Evolutionary conservation across 2,113 vertebrate species (phyloP).

Genomic region (Myrmecophaga tridactyla): DNA sequence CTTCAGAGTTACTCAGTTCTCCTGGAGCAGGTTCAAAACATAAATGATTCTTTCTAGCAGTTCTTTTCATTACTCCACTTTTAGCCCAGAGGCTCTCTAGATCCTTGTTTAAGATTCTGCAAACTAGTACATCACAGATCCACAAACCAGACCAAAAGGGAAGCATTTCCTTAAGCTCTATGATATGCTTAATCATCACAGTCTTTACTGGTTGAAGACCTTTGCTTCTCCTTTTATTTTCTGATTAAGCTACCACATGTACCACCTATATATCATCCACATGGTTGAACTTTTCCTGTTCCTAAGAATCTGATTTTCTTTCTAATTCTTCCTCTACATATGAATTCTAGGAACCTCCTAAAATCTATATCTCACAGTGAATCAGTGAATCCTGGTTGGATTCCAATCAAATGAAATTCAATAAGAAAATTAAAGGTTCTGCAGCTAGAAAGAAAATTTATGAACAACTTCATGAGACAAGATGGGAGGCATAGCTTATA

Average conservation of each 20-base stretch:
- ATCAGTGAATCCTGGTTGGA: not conserved
- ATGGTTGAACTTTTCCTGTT: not conserved
- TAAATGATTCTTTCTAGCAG: not conserved
- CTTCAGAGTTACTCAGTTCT: not conserved
- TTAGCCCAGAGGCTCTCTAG: not conserved
- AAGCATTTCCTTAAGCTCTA: not conserved
- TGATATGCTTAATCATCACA: not conserved
- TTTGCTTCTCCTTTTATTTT: not conserved
- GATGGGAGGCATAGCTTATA: not conserved
- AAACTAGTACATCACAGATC: not conserved
- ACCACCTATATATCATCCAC: not conserved
- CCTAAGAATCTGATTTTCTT: not conserved
- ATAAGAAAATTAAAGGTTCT: not conserved
- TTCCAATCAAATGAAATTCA: slow-evolving; percentile 28
- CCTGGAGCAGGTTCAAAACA: not conserved
- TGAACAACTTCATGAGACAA: not conserved
- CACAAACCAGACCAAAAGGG: not conserved
- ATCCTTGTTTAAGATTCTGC: not conserved
- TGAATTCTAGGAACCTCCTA: not conserved
- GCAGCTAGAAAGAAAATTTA: slow-evolving; percentile 3
- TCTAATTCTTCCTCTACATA: not conserved
- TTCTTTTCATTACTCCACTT: not conserved
- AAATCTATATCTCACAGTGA: not conserved
- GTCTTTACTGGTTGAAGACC: not conserved
- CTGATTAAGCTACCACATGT: not conserved